These are phyloP conservation scores for Aphelenchoides besseyi DNA, from an alignment of 1,140 invertebrate species.

Conservation along the genomic window DNA sequence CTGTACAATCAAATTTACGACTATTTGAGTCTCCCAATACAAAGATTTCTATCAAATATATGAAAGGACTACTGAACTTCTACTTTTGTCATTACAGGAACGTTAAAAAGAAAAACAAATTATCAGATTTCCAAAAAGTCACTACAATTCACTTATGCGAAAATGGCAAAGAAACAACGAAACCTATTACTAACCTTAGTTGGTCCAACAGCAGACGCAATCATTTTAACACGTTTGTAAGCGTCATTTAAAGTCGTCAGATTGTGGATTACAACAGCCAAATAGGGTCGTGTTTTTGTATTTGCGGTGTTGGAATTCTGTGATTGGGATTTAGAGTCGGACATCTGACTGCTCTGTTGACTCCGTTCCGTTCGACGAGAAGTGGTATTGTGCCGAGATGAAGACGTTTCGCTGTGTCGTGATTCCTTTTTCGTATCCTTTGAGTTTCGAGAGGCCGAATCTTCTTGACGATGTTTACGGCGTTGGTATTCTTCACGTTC, in stretches of 20 bases:
- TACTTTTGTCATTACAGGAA: too few species aligned
- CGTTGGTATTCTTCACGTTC: constrained; percentile 42
- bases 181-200: constrained; percentile 21
- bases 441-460: not conserved
- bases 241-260: constrained; percentile 15
- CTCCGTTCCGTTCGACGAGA: not conserved
- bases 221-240: constrained; percentile 21
- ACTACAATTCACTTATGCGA: too few species aligned
- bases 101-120: too few species aligned
- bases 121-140: too few species aligned
- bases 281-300: constrained; percentile 15
- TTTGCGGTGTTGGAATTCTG: not conserved
- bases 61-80: too few species aligned
- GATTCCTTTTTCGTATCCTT: not conserved
- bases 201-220: constrained; percentile 23
- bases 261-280: constrained; percentile 26
- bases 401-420: not conserved
- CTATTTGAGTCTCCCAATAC: too few species aligned
- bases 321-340: not conserved
- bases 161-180: not conserved
- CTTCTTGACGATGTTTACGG: constrained; percentile 28
- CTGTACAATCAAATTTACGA: too few species aligned
- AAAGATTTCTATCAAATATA: too few species aligned
- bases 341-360: not conserved
- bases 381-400: not conserved